Evolutionary conservation across 1,140 invertebrate species (phyloP), one percentile per base, ranked within the genome.

Genomic region (Paramacrobiotus metropolitanus): DNA sequence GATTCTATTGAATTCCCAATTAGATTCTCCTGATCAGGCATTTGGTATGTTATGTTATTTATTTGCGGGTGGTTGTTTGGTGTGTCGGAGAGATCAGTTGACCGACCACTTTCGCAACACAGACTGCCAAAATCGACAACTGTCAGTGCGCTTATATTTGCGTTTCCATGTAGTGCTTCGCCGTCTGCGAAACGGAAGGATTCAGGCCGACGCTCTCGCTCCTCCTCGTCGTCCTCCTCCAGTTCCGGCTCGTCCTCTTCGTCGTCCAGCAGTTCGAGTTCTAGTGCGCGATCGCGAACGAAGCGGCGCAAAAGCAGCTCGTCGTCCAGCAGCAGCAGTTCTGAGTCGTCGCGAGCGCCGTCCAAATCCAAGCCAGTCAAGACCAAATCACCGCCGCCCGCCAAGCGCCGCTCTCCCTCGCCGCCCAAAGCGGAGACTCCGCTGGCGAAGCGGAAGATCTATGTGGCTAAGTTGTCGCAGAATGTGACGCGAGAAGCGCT

Each of bases 381-480:
- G 24, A 55, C n/a, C 9, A 24, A 9, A 24, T 55, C 48, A 55
- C 15, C 15, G 28, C 15, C 4, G 24, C 24, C 24, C n/a, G n/a
- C n/a, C n/a, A n/a, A n/a, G n/a, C n/a, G n/a, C n/a, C n/a, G n/a
- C n/a, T n/a, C n/a, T n/a, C n/a, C n/a, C n/a, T n/a, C n/a, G n/a
- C n/a, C n/a, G n/a, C n/a, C n/a, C n/a, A n/a, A n/a, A n/a, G 48
- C 48, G 34, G 9, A 9, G 34, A 9, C 34, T 40, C n/a, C 24
- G 24, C 48, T 24, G 24, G 48, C 24, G 15, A 55, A 24, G 24
- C 48, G 83, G 20, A 86, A 93, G 70, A 91, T 94, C 68, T 89
- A 95, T 70, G 83, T 97, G 65, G 89, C 88, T 1, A 80, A 85
- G 28, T 72, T 96, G 29, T 93, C 90, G 0, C 75, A 89, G 29